phyloP scores from a whole-genome alignment of 2,113 vertebrate genomes.

The Albula glossodonta region DNA sequence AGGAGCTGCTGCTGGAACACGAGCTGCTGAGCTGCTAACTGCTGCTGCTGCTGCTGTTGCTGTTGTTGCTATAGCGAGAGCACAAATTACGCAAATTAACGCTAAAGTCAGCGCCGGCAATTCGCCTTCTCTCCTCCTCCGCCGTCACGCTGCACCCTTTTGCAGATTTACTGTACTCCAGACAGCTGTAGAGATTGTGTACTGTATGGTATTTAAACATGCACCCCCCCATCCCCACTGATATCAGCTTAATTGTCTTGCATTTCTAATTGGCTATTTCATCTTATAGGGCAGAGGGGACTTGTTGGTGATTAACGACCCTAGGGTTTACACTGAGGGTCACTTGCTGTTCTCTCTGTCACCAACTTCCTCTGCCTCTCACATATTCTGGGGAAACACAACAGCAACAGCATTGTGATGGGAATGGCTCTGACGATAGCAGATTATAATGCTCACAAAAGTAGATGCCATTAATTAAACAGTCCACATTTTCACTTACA shows the following conservation, averaged over 20 bases:
- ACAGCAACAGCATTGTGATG: not conserved
- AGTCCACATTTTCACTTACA: no score
- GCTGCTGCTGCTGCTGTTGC: slow-evolving; percentile 69
- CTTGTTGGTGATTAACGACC: not conserved
- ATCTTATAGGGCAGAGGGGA: slow-evolving; percentile 60
- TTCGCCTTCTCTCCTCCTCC: not conserved
- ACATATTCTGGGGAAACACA: not conserved
- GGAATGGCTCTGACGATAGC: slow-evolving; percentile 37
- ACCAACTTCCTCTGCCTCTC: no score
- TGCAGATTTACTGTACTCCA: not conserved
- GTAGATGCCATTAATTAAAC: no score
- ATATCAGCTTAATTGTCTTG: slow-evolving; percentile 65
- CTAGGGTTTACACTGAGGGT: not conserved
- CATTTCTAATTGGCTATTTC: slow-evolving; percentile 68
- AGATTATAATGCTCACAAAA: no score
- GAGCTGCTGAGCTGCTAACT: slow-evolving; percentile 84
- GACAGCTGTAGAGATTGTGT: not conserved
- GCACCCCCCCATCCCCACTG: slow-evolving; percentile 39
- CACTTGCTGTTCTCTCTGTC: not conserved
- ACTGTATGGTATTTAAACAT: slow-evolving; percentile 13
- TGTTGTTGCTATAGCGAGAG: slow-evolving; percentile 25
- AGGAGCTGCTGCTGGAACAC: slow-evolving; percentile 92
- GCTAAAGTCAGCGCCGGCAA: not conserved
- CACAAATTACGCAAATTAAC: slow-evolving; percentile 43
- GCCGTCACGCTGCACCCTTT: not conserved